These are phyloP conservation scores for Microctenopoma lineatum DNA, from an alignment of 2,797 vertebrate genomes.

Conservation along the genomic window DNA sequence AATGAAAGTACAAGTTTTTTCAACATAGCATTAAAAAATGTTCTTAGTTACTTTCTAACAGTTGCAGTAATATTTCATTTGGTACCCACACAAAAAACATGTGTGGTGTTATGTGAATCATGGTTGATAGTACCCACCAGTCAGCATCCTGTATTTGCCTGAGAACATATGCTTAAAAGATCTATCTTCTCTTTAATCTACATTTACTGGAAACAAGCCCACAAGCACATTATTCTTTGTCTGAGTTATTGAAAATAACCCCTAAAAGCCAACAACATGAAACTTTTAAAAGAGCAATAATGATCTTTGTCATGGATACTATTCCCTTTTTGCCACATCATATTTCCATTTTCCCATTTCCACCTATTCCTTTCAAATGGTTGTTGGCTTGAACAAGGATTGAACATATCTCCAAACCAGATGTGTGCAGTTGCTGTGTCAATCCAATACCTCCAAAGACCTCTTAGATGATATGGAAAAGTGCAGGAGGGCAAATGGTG, in stretches of 20 bases:
- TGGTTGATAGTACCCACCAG: constrained; percentile 25
- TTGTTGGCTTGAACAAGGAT: constrained; percentile 47
- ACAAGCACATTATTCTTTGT: constrained; percentile 18
- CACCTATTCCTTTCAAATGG: constrained; percentile 54
- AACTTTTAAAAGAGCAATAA: constrained; percentile 21
- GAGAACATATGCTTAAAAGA: constrained; percentile 30
- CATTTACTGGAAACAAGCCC: constrained; percentile 17
- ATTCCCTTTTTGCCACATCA: constrained; percentile 49
- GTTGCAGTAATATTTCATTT: constrained; percentile 49
- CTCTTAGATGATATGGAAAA: constrained; percentile 76
- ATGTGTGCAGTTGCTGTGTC: constrained; percentile 79
- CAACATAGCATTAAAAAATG: too few relatives aligned
- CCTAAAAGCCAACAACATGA: constrained; percentile 19
- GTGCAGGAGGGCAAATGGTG: constrained; percentile 82
- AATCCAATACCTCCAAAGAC: constrained; percentile 75
- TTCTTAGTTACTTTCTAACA: not conserved
- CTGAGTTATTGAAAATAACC: constrained; percentile 17
- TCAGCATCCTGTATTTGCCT: constrained; percentile 36
- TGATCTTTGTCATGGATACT: constrained; percentile 35
- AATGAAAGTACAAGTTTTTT: too few relatives aligned
- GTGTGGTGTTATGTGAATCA: constrained; percentile 36
- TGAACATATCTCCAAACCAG: constrained; percentile 69
- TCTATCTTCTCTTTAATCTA: constrained; percentile 13
- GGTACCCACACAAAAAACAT: constrained; percentile 50
- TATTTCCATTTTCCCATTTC: constrained; percentile 63